A percentile compares a stretch with the other conserved stretches of the same genome.
phyloP scores from a whole-genome alignment of 2,797 vertebrate genomes.

The Sitta carolinensis region DNA sequence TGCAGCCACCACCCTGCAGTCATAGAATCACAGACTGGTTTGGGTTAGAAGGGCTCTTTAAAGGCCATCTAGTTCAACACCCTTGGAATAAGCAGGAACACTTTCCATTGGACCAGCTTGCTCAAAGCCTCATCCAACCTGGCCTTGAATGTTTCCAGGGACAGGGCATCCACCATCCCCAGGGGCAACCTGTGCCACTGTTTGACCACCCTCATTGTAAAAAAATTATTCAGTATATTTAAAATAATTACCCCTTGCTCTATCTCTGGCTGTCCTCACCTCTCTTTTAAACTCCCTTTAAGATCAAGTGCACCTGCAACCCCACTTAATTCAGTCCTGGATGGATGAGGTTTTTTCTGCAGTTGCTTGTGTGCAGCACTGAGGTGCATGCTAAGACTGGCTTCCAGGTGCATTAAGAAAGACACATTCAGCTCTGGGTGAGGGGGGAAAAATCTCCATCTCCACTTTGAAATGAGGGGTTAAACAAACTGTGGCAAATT shows the following conservation, averaged over 20 bases:
- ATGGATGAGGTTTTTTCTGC: not conserved
- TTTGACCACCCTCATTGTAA: fast-evolving
- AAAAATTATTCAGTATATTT: not conserved
- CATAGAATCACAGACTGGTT: not conserved
- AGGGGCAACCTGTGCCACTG: not conserved
- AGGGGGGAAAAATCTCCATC: not conserved
- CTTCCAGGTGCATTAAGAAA: not conserved
- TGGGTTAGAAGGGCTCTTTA: not conserved
- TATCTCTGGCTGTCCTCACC: not conserved
- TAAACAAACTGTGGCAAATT: conserved; percentile 44
- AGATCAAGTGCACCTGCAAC: not conserved
- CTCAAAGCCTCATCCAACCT: not conserved
- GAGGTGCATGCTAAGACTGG: not conserved
- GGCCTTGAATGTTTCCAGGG: not conserved
- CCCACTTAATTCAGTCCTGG: not conserved
- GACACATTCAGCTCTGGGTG: not conserved
- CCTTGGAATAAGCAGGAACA: not conserved
- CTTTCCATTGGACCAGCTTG: not conserved
- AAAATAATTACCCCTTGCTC: not conserved
- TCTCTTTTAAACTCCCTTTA: not conserved
- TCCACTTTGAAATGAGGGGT: conserved; percentile 35
- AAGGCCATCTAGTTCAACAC: not conserved
- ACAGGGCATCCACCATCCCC: no score
- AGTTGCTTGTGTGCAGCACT: not conserved
- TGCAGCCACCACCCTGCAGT: not conserved